Evolutionary conservation across 2,888 invertebrate genomes (phyloP).

Genomic region (Malachius bipustulatus): DNA sequence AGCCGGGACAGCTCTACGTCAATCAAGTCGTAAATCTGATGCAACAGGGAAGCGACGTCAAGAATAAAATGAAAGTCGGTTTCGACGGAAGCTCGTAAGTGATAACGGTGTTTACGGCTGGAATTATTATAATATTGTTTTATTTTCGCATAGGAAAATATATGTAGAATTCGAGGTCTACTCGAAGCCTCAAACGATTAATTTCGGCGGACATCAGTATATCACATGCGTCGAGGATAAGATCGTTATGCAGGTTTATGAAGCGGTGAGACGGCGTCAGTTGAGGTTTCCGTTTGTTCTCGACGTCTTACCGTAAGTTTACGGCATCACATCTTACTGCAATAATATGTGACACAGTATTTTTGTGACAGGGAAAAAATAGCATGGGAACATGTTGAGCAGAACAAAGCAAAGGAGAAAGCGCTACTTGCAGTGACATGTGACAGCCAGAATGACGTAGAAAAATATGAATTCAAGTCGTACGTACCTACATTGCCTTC

Average conservation of each 20-base stretch:
- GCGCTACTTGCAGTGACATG: too few relatives aligned
- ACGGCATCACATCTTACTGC: slow-evolving; percentile 6
- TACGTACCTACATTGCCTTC: slow-evolving; percentile 26
- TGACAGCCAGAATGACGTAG: too few relatives aligned
- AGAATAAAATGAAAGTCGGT: slow-evolving; percentile 41
- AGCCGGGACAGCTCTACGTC: slow-evolving; percentile 60
- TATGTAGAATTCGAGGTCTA: slow-evolving; percentile 52
- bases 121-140: not conserved
- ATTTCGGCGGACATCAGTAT: slow-evolving; percentile 30
- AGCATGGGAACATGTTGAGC: slow-evolving; percentile 40
- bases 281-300: slow-evolving; percentile 43
- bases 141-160: slow-evolving; percentile 45
- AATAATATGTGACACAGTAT: too few relatives aligned
- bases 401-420: slow-evolving; percentile 20
- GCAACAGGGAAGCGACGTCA: slow-evolving; percentile 30
- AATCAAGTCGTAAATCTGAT: slow-evolving; percentile 50
- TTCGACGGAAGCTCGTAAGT: slow-evolving; percentile 40
- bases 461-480: too few relatives aligned
- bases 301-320: slow-evolving; percentile 45
- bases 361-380: slow-evolving; percentile 36
- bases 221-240: slow-evolving; percentile 46
- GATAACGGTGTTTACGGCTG: not conserved
- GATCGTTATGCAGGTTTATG: slow-evolving; percentile 58
- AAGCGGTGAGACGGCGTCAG: slow-evolving; percentile 57
- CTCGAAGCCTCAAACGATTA: slow-evolving; percentile 25